phyloP scores from a whole-genome alignment of 2,113 vertebrate species.

The Gallinago jamesoni region DNA sequence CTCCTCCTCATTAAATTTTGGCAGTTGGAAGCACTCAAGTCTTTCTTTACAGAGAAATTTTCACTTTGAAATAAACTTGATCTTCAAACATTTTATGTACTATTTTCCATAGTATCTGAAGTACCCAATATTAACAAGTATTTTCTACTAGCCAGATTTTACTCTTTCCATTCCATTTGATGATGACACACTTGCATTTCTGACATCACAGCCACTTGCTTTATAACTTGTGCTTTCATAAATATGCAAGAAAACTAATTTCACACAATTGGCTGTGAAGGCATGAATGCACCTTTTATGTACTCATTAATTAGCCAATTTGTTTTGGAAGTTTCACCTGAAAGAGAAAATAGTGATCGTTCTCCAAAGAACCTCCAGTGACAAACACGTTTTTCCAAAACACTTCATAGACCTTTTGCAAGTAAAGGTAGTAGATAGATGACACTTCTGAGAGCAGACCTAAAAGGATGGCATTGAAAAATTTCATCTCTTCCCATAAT shows the following conservation, averaged over 20 bases:
- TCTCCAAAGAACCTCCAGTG: neutral
- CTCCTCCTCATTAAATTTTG: neutral
- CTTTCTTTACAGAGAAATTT: neutral
- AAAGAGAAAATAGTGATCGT: neutral
- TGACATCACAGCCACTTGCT: neutral
- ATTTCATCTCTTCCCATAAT: neutral
- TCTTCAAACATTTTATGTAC: neutral
- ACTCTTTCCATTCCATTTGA: neutral
- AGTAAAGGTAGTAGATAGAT: neutral
- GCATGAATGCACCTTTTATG: neutral
- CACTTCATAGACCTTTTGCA: neutral
- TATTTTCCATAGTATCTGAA: neutral
- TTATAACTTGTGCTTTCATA: neutral
- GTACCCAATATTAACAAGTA: fast-evolving
- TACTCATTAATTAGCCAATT: neutral
- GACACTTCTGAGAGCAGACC: neutral
- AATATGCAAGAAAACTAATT: neutral
- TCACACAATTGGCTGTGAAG: neutral
- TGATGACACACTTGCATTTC: neutral
- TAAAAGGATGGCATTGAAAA: neutral
- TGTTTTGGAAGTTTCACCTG: neutral
- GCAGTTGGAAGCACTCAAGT: neutral
- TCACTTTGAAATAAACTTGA: neutral
- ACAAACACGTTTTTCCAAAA: neutral
- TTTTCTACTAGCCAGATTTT: neutral